phyloP scores from a whole-genome alignment of 2,888 invertebrate species.

The Pristionchus arcanus region DNA sequence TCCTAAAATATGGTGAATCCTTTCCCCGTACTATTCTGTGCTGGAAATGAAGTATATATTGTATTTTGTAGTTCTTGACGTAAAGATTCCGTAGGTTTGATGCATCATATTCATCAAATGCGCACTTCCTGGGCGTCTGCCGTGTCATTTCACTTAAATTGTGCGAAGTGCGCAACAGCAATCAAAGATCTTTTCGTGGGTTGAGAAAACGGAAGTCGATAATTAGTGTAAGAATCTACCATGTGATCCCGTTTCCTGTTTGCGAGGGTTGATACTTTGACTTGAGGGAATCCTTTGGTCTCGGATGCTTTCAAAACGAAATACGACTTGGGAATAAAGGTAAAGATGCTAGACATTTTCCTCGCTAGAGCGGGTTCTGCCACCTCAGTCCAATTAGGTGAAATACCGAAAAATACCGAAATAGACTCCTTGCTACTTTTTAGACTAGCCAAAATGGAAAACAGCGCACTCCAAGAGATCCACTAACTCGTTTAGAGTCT shows the following conservation, averaged over 20 bases:
- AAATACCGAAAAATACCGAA: no score
- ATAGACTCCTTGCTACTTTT: background rate
- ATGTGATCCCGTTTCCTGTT: background rate
- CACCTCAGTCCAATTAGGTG: no score
- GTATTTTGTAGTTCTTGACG: background rate
- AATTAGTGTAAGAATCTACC: background rate
- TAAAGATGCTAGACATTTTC: no score
- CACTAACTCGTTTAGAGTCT: conserved; percentile 1
- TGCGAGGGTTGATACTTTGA: background rate
- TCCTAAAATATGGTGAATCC: background rate
- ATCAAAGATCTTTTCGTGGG: background rate
- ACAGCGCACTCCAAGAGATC: background rate
- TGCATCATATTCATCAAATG: background rate
- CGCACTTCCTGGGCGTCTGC: background rate
- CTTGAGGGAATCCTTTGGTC: conserved; percentile 1
- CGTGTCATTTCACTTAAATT: background rate
- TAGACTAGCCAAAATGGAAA: background rate
- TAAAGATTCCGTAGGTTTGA: background rate
- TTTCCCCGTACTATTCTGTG: background rate
- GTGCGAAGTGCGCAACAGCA: background rate
- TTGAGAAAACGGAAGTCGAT: background rate
- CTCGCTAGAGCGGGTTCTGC: no score
- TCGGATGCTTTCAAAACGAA: background rate
- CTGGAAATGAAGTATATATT: background rate
- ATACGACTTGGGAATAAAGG: background rate